Evolutionary conservation across 2,888 invertebrate genomes (phyloP), one percentile per base, ranked within the genome.

Genomic region (Anodontia alba): DNA sequence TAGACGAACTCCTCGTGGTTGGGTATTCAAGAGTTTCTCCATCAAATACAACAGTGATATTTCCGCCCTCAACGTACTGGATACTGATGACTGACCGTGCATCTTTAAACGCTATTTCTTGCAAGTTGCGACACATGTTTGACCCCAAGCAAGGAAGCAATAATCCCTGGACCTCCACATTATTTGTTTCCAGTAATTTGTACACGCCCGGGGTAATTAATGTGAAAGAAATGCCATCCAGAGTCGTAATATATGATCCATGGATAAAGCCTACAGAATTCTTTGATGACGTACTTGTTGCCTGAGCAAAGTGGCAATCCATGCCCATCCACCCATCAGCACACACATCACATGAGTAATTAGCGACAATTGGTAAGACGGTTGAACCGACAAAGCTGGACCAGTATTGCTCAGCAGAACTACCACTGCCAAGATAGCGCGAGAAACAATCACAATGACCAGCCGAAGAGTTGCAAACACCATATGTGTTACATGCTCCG

Each of bases 401-500:
- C 90, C 89, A 89, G 84, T 87, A 90, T 7, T 42, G 38, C 33
- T 66, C 51, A 0, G 84, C 81, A 3, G 82, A 82, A 10, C 66
- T 49, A 10, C 49, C 62, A 29, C 31, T 72, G 20, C 84, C 81
- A n/a, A 84, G 77, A 81, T 89, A 87, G 57, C 82, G 83, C 0
- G 89, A 79, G 23, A 83, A 78, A 36, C 90, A 90, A 10, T 78
- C 49, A 71, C 90, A 90, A n/a, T 46, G n/a, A 20, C 89, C 88
- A 10, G 80, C 70, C 1, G n/a, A 15, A 15, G 57, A 46, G 51
- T 77, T 76, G 71, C 90, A 90, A 10, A 73, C 46, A n/a, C 90
- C 90, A 23, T 80, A 66, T 12, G 72, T 51, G 69, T 87, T 89
- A 57, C 90, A 90, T 1, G 83, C 80, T 23, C 89, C 89, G 43